These are phyloP conservation scores for Nautilus pompilius DNA, from an alignment of 1,140 invertebrate genomes.

Conservation along the genomic window DNA sequence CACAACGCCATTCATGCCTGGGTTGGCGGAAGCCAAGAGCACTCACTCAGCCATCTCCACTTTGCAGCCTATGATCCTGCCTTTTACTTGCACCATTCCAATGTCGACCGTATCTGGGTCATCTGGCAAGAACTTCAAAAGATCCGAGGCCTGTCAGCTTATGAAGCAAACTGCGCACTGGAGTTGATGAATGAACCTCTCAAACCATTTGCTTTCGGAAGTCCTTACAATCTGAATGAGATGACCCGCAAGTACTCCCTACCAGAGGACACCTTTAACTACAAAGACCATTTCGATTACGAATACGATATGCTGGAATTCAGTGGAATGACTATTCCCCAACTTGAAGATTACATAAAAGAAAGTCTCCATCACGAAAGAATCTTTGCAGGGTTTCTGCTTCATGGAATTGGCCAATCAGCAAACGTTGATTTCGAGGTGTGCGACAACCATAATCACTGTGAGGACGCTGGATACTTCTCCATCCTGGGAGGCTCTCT, in stretches of 20 bases:
- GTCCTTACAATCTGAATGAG: conserved; percentile 12
- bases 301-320: conserved; percentile 18
- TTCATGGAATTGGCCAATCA: conserved; percentile 13
- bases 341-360: conserved; percentile 10
- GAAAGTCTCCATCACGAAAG: conserved; percentile 4
- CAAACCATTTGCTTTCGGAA: conserved; percentile 15
- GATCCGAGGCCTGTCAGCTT: conserved; percentile 14
- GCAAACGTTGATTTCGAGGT: conserved; percentile 15
- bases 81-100: conserved; percentile 23
- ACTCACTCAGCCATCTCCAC: conserved; percentile 23
- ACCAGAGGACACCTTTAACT: conserved; percentile 13
- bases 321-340: conserved; percentile 7
- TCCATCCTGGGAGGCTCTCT: conserved; percentile 15
- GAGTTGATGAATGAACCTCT: conserved; percentile 10
- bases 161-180: conserved; percentile 9
- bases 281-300: conserved; percentile 16
- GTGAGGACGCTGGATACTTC: conserved; percentile 12
- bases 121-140: conserved; percentile 23
- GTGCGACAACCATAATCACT: background rate
- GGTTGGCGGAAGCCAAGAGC: conserved; percentile 11
- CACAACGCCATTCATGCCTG: conserved; percentile 24
- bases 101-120: conserved; percentile 21
- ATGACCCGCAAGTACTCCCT: conserved; percentile 14
- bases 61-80: conserved; percentile 25
- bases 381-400: conserved; percentile 20